A percentile compares a stretch with the other conserved stretches of the same genome.
These are phyloP conservation scores for Scolopax bukidnonensis DNA, from an alignment of 2,797 vertebrate genomes.

Conservation along the genomic window DNA sequence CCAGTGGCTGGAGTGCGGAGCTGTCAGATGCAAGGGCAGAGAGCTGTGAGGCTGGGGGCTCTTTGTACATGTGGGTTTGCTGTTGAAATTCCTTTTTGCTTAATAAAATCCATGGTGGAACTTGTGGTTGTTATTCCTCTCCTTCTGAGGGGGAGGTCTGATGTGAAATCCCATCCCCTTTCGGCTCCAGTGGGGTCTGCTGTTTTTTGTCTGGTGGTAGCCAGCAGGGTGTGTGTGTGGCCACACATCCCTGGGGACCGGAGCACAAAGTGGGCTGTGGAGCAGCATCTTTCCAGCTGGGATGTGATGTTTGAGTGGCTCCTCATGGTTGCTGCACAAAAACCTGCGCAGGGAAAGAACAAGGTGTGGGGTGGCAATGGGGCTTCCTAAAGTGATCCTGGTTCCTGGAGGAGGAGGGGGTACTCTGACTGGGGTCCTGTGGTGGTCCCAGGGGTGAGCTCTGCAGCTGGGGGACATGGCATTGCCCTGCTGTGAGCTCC, in stretches of 20 bases:
- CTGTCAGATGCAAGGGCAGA: neutral
- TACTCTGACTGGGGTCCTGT: neutral
- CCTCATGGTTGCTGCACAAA: neutral
- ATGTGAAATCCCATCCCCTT: neutral
- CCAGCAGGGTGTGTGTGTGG: fast-evolving
- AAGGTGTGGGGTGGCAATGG: fast-evolving
- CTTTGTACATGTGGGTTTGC: neutral
- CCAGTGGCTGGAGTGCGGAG: neutral
- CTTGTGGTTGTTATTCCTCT: neutral
- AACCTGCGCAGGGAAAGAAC: fast-evolving
- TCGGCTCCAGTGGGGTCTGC: neutral
- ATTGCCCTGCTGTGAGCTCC: neutral
- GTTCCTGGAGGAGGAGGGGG: neutral
- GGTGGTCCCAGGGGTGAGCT: neutral
- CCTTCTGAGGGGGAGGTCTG: neutral
- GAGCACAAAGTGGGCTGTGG: neutral
- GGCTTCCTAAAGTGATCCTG: neutral
- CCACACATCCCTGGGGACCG: fast-evolving
- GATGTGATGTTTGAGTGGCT: neutral
- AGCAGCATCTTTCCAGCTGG: neutral
- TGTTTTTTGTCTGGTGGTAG: neutral
- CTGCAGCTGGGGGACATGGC: neutral
- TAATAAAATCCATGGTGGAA: slow-evolving; percentile 12
- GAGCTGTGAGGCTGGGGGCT: neutral
- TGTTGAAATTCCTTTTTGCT: neutral